phyloP scores from a whole-genome alignment of 2,797 vertebrate genomes.

The Hybognathus amarus region DNA sequence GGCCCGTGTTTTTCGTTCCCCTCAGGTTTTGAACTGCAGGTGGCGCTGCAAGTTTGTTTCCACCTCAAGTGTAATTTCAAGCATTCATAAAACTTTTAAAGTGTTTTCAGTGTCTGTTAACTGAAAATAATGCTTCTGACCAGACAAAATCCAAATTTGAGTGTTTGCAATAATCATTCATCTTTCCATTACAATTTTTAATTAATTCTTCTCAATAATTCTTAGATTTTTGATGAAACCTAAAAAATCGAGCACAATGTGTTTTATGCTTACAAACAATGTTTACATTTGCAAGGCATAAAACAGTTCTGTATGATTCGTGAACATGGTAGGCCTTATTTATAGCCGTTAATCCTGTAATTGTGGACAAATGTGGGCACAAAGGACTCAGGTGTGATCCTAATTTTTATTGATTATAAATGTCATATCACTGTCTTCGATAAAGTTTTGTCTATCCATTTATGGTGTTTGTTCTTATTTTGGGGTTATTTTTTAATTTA shows the following conservation, averaged over 20 bases:
- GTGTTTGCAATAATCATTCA: not conserved
- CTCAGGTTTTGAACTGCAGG: conserved; percentile 10
- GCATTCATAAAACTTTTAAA: not conserved
- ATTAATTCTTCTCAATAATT: not conserved
- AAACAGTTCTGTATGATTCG: not conserved
- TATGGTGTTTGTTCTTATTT: too few species aligned
- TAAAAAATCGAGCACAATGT: not conserved
- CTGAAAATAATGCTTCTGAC: not conserved
- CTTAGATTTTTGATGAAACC: not conserved
- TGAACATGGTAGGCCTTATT: not conserved
- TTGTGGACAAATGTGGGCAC: too few species aligned
- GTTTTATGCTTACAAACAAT: not conserved
- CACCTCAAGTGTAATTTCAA: not conserved
- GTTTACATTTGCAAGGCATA: not conserved
- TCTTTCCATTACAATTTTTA: not conserved
- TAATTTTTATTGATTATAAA: too few species aligned
- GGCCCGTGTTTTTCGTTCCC: not conserved
- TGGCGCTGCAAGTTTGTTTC: not conserved
- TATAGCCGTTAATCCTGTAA: too few species aligned
- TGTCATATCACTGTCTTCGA: too few species aligned
- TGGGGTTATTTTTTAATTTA: too few species aligned
- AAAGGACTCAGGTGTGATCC: too few species aligned
- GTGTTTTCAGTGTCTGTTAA: not conserved
- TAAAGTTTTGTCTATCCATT: too few species aligned
- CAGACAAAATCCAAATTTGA: not conserved